Evolutionary conservation across 2,888 invertebrate species (phyloP), one percentile per base, ranked within the genome.

Genomic region (Gymnocheta viridis): DNA sequence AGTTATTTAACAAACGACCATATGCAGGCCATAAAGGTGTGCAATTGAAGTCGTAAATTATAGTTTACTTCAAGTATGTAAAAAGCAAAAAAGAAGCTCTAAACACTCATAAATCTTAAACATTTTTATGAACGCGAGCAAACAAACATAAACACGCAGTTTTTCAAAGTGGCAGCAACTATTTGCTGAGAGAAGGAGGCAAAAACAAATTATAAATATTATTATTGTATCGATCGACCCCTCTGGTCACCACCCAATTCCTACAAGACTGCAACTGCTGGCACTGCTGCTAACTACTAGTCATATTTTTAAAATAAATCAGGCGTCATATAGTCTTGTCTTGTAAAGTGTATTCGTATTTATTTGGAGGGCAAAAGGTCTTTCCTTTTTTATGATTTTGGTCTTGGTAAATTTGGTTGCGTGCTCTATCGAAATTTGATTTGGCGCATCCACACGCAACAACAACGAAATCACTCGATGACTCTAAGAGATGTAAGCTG

Each of bases 371-470:
- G 35, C 73, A 62, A 56, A 78, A 51, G 66, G 73, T 24, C 12
- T 66, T 12, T 5, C 44, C n/a, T 56, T 1, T 38, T 19, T 35
- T 38, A 4, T 19, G 0, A 41, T 32, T 38, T 79, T 51, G 32
- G 58, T 58, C 19, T 49, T 35, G 22, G 12, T 41, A 51, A 51
- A 54, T 44, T 62, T 64, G 19, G 49, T 81, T 81, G 84, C 84
- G 84, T 84, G 84, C 70, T 81, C 84, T 84, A 84, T 80, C 84
- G 84, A 84, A 81, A 84, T 81, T 80, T 80, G 83, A 83, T 83
- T 76, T 80, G 60, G 83, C 72, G 51, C 76, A 83, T 83, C 72
- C 66, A 77, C 84, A 84, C 84, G 84, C 81, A 84, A 60, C 54
- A 54, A n/a, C 60, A 29, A 32, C 3, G n/a, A 4, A 56, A 54